Base-by-base conservation (phyloP, 2,888 invertebrate genomes). In the Lomographa bimaculata region DNA sequence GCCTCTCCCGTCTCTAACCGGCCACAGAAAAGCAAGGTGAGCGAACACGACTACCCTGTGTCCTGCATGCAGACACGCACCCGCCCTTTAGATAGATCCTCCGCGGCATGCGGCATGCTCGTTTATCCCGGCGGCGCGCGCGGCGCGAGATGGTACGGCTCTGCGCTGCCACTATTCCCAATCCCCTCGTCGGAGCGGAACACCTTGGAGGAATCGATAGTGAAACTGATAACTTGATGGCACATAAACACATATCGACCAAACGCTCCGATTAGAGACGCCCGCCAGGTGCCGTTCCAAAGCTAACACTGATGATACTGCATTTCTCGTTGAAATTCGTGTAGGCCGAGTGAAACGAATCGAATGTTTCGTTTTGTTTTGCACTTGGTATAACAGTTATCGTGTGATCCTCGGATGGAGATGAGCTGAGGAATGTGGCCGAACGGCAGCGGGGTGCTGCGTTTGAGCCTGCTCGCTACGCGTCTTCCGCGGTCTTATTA, bases 21-120 rank as follows among this genome's bases (percentile, higher is more conserved):
- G 52, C 46, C 40, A 20, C 49, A 43, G 26, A 46, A 46, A 37
- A 36, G 58, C 65, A 66, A 79, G 80, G 82, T 80, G 68, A 79
- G 79, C 63, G 45, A 52, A 20, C 21, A n/a, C n/a, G n/a, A n/a
- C n/a, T n/a, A n/a, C n/a, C n/a, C n/a, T n/a, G n/a, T n/a, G n/a
- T n/a, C n/a, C n/a, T n/a, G n/a, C n/a, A n/a, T n/a, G n/a, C n/a
- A n/a, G n/a, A n/a, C n/a, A n/a, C n/a, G n/a, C n/a, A n/a, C n/a
- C n/a, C n/a, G n/a, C n/a, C n/a, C n/a, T n/a, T n/a, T n/a, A n/a
- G n/a, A n/a, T n/a, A n/a, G n/a, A n/a, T n/a, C n/a, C n/a, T n/a
- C n/a, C n/a, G n/a, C n/a, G n/a, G n/a, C n/a, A n/a, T n/a, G n/a
- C n/a, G n/a, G n/a, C n/a, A n/a, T n/a, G n/a, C n/a, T n/a, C n/a